Conservation (phyloP, 2,113 vertebrate species). For the Brachyhypopomus gauderio region DNA sequence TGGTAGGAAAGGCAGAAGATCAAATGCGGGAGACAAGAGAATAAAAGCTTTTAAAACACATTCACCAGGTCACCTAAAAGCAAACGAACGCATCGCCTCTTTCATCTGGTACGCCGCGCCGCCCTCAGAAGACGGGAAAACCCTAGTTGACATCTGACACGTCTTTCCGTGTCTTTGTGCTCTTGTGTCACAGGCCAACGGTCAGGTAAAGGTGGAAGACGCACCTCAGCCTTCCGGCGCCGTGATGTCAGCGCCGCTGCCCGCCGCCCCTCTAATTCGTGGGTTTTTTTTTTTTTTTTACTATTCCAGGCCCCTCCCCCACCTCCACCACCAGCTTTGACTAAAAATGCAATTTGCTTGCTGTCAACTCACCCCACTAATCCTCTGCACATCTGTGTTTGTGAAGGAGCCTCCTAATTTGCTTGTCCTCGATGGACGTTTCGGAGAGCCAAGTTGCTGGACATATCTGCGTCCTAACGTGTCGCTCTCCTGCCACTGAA, state of each 20-base stretch:
- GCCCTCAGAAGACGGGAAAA: background rate
- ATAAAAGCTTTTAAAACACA: conserved; percentile 53
- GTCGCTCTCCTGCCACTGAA: conserved; percentile 15
- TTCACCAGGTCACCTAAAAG: conserved; percentile 50
- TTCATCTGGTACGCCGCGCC: conserved; percentile 31
- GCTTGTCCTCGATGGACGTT: conserved; percentile 69
- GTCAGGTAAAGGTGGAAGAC: conserved; percentile 40
- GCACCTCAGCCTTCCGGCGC: conserved; percentile 70
- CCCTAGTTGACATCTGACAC: conserved; percentile 36
- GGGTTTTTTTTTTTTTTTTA: conserved; percentile 67
- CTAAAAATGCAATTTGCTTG: conserved; percentile 84
- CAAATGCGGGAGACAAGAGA: conserved; percentile 37
- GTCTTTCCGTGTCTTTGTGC: conserved; percentile 34
- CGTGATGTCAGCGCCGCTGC: conserved; percentile 73
- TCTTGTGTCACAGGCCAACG: conserved; percentile 45
- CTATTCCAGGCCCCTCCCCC: conserved; percentile 44
- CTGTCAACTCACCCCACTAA: conserved; percentile 81
- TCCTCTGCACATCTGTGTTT: conserved; percentile 76
- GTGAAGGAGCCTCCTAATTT: conserved; percentile 77
- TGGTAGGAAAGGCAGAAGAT: conserved; percentile 45
- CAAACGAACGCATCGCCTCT: conserved; percentile 46
- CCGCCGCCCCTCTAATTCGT: conserved; percentile 69
- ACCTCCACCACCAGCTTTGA: conserved; percentile 71
- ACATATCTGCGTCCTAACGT: conserved; percentile 46
- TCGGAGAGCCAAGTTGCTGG: conserved; percentile 56